Percentiles rank a stretch among this genome's conserved stretches.
Evolutionary conservation across 2,113 vertebrate genomes (phyloP).

Genomic region (Terrapene triunguis): DNA sequence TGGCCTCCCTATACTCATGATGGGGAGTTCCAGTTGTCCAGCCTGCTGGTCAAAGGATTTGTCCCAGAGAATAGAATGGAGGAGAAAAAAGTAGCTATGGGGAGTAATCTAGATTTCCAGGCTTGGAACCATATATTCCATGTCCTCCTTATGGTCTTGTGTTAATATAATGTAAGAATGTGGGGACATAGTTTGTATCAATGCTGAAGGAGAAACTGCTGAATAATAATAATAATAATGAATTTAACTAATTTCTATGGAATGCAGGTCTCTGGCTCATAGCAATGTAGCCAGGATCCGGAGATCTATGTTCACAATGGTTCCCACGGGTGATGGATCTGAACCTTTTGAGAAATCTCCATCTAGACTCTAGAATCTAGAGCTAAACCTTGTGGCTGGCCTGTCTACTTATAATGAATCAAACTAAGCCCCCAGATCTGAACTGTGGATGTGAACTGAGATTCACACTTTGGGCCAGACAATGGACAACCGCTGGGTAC

Average conservation of each 20-base stretch:
- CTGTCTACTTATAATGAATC: not conserved
- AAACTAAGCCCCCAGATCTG: not conserved
- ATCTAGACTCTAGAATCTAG: no score
- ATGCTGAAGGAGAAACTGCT: not conserved
- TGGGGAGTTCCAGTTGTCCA: not conserved
- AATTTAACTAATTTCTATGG: not conserved
- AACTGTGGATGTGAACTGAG: not conserved
- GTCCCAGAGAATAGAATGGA: fast-evolving
- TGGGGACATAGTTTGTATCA: not conserved
- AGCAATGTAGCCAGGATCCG: not conserved
- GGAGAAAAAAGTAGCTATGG: not conserved
- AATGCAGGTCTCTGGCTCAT: not conserved
- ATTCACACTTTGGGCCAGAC: not conserved
- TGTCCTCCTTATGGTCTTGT: not conserved
- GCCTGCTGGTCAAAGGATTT: fast-evolving
- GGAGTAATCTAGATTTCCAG: not conserved
- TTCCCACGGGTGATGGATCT: not conserved
- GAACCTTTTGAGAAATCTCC: not conserved
- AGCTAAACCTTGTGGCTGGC: not conserved
- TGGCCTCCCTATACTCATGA: fast-evolving
- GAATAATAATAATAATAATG: not conserved
- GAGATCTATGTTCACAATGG: not conserved
- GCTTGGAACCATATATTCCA: not conserved
- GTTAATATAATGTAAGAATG: not conserved
- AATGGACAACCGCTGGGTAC: not conserved